Percentiles rank a stretch among this genome's conserved stretches.
Evolutionary conservation across 2,113 vertebrate species (phyloP).

Genomic region (Dolichallabes microphthalmus): DNA sequence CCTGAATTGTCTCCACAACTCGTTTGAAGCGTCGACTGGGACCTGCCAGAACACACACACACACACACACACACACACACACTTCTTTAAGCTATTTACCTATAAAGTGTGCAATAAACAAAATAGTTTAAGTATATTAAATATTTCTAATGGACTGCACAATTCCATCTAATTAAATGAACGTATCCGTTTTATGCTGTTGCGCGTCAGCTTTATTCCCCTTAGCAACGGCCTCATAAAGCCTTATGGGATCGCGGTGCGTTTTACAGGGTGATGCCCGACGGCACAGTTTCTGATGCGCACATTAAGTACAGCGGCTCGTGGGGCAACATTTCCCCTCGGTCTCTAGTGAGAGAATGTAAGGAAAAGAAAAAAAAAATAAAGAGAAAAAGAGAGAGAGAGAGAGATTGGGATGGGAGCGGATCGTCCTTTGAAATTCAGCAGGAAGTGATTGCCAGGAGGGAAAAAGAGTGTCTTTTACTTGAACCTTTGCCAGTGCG

Average conservation of each 20-base stretch:
- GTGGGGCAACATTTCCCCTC: background rate
- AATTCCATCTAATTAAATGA: constrained; percentile 15
- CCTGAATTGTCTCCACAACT: constrained; percentile 98
- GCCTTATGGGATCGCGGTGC: constrained; percentile 37
- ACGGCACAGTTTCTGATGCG: constrained; percentile 19
- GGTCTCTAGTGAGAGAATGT: background rate
- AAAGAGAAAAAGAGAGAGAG: background rate
- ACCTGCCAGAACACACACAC: constrained; percentile 69
- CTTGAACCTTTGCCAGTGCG: constrained; percentile 37
- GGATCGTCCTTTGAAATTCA: constrained; percentile 46
- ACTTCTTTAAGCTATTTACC: background rate
- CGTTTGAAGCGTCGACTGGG: constrained; percentile 98
- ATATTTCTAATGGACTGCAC: background rate
- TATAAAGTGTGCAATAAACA: background rate
- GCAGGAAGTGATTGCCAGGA: constrained; percentile 32
- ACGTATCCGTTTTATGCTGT: constrained; percentile 36
- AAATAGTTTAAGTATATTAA: background rate
- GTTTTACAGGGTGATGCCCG: constrained; percentile 34
- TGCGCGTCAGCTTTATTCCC: constrained; percentile 41
- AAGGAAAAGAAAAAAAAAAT: background rate
- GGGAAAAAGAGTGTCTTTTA: constrained; percentile 43
- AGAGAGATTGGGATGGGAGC: background rate
- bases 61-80: constrained; percentile 38
- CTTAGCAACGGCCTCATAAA: constrained; percentile 44
- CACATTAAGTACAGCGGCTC: constrained; percentile 30